These are phyloP conservation scores for Leptodactylus fuscus DNA, from an alignment of 2,113 vertebrate species.

Conservation along the genomic window DNA sequence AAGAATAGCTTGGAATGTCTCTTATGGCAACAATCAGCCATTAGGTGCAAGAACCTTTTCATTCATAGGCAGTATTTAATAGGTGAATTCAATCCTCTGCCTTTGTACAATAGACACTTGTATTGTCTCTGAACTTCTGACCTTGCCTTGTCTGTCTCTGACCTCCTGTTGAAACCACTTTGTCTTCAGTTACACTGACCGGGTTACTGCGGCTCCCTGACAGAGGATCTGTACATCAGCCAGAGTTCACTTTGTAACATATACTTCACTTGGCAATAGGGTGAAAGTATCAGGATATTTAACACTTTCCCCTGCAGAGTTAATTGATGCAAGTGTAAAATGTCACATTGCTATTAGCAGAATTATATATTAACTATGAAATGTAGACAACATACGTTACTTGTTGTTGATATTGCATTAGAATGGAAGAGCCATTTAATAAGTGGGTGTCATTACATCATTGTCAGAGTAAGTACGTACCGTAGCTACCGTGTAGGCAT, in stretches of 20 bases:
- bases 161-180: conserved; percentile 65
- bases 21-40: conserved; percentile 59
- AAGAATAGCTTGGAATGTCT: background rate
- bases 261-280: conserved; percentile 30
- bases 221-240: conserved; percentile 54
- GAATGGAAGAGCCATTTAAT: background rate
- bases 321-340: conserved; percentile 41
- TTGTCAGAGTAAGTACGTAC: too few relatives aligned
- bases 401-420: conserved; percentile 26
- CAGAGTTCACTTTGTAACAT: conserved; percentile 51
- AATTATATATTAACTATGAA: conserved; percentile 39
- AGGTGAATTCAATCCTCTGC: conserved; percentile 36
- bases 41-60: conserved; percentile 60
- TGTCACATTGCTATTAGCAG: conserved; percentile 33
- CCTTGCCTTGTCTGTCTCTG: conserved; percentile 66
- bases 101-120: conserved; percentile 65
- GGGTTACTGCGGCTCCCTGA: conserved; percentile 69
- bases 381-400: conserved; percentile 29
- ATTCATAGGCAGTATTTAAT: conserved; percentile 55
- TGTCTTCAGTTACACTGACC: conserved; percentile 69
- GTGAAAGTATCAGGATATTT: conserved; percentile 47
- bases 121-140: conserved; percentile 69
- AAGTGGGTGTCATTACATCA: background rate
- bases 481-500: too few relatives aligned
- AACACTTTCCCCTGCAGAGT: conserved; percentile 38